phyloP scores from a whole-genome alignment of 2,113 vertebrate species.

The Sinosuthora webbiana region DNA sequence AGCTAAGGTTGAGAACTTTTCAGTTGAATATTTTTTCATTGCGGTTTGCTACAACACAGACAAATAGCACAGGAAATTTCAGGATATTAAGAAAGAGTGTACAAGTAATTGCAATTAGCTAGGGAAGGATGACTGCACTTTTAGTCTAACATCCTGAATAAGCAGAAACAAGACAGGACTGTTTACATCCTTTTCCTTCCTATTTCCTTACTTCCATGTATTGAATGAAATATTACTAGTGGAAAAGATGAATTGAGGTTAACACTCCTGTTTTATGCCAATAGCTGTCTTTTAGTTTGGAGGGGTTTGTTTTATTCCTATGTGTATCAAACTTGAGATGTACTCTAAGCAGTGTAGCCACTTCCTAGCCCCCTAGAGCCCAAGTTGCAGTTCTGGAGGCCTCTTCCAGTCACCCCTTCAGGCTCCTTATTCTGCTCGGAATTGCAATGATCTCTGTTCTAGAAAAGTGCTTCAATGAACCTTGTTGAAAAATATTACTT shows the following conservation, averaged over 20 bases:
- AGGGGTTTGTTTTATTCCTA: background rate
- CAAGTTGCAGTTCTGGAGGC: background rate
- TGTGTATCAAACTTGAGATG: fast-evolving
- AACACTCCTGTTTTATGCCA: background rate
- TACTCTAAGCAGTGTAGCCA: background rate
- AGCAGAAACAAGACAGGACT: background rate
- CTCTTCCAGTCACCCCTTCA: background rate
- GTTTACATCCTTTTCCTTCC: background rate
- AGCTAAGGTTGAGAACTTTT: background rate
- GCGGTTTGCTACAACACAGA: background rate
- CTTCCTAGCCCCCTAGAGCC: background rate
- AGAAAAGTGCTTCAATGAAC: background rate
- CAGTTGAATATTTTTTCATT: background rate
- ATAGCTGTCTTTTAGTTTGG: background rate
- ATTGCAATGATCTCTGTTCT: background rate
- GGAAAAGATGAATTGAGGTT: background rate
- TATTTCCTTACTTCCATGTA: background rate
- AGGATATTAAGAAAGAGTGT: background rate
- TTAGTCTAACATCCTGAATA: background rate
- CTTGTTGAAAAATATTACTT: background rate
- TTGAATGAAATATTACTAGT: background rate
- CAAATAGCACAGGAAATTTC: background rate
- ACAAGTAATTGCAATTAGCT: background rate
- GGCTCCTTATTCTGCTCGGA: background rate
- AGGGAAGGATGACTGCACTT: background rate